Evolutionary conservation across 1,140 invertebrate genomes (phyloP).

Genomic region (Aphelinus atriplicis): DNA sequence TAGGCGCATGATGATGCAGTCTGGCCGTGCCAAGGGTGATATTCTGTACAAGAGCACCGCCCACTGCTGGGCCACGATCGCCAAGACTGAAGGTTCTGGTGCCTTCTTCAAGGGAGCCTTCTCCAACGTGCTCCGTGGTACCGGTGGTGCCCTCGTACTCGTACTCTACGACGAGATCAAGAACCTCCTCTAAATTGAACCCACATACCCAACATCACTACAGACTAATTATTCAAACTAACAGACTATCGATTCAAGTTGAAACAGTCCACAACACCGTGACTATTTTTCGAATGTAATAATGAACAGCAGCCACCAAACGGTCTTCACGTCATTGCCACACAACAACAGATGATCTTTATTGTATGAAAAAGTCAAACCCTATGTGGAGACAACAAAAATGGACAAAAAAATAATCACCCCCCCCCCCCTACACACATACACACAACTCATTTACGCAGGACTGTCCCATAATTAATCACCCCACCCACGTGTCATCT

Average conservation of each 20-base stretch:
- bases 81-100: constrained; percentile 70
- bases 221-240: constrained; percentile 15
- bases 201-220: constrained; percentile 1
- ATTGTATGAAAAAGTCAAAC: not conserved
- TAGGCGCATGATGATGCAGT: constrained; percentile 92
- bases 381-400: not conserved
- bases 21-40: constrained; percentile 74
- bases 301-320: constrained; percentile 29
- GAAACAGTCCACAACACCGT: constrained; percentile 4
- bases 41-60: constrained; percentile 79
- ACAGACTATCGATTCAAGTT: constrained; percentile 3
- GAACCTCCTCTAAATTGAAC: constrained; percentile 66
- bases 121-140: constrained; percentile 82
- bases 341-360: constrained; percentile 27
- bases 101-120: constrained; percentile 88
- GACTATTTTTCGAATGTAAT: constrained; percentile 8
- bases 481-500: constrained; percentile 17
- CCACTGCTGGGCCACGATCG: constrained; percentile 79
- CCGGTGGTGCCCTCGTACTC: constrained; percentile 81
- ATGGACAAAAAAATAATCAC: not conserved
- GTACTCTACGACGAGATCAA: constrained; percentile 84
- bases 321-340: constrained; percentile 57
- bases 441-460: not conserved
- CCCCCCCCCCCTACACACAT: too few species aligned
- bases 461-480: constrained; percentile 28